Base-by-base conservation (phyloP, 2,888 invertebrate species). In the Drosophila rubida region DNA sequence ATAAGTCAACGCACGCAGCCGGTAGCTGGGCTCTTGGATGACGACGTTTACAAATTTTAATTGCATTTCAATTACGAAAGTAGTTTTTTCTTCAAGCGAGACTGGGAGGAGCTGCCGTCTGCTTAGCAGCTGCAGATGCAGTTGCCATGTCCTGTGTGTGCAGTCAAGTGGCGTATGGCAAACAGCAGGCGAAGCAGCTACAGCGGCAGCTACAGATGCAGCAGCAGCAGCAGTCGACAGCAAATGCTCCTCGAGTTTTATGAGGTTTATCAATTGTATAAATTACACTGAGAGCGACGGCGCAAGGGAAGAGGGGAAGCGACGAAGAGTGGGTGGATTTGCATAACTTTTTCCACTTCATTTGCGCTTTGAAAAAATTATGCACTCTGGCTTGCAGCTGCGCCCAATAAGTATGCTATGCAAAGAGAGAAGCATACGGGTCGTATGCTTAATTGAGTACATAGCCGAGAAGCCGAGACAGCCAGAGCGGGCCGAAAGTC, bases 11-110 rank as follows among this genome's bases (percentile, higher is more conserved):
- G 85, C 51, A 84, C 87, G 85, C 66, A 66, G 57, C 23, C 58
- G 49, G 53, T 44, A 54, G 44, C 22, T 45, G 16, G 16, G 51
- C 25, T 50, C 51, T 51, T 49, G 64, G 66, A 42, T 39, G 68
- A 64, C 66, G 78, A 80, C 75, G 81, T 61, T 81, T 79, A 75
- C 70, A 75, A 76, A 80, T 90, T 90, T 88, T 90, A 90, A 90
- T 90, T 90, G 86, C 90, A 90, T 89, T 90, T 90, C 89, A 87
- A 90, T 90, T 89, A 90, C 74, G 76, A 73, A 78, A 88, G 86
- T 86, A 87, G 81, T 86, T 88, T 69, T 48, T 64, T 37, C 39
- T 50, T 45, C 41, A 32, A 54, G 39, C 49, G 46, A 66, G 46
- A 51, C 37, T 54, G 54, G 23, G 8, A 3, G 14, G 27, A 23